These are phyloP conservation scores for Erythrocercus mccallii DNA, from an alignment of 2,113 vertebrate species.

Conservation along the genomic window DNA sequence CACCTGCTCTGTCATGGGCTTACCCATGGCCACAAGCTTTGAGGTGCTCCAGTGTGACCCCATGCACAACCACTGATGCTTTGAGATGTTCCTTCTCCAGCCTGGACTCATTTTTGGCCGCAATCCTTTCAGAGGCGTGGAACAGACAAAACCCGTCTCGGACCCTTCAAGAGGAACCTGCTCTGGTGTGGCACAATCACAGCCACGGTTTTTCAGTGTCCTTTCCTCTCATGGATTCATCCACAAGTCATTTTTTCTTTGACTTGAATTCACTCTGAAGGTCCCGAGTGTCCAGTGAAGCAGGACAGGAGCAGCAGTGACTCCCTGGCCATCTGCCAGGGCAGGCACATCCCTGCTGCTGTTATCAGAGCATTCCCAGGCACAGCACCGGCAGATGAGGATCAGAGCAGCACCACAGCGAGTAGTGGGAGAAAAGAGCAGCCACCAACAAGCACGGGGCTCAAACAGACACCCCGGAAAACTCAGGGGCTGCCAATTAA, in stretches of 20 bases:
- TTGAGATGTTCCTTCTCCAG: background rate
- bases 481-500: background rate
- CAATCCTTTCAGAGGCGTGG: background rate
- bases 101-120: background rate
- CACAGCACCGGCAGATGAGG: background rate
- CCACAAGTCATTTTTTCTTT: background rate
- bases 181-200: background rate
- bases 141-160: accelerated
- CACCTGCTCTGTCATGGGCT: background rate
- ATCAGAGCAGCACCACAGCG: background rate
- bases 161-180: background rate
- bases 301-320: background rate
- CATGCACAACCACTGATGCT: background rate
- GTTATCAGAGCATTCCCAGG: background rate
- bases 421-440: background rate
- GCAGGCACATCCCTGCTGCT: background rate
- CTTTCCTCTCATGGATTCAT: background rate
- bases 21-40: background rate
- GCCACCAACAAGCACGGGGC: background rate
- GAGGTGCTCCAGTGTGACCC: background rate
- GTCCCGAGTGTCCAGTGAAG: background rate
- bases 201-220: background rate
- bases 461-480: background rate
- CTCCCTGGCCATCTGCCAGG: background rate
- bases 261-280: background rate